Base-by-base conservation (phyloP, 2,888 invertebrate species). In the Calameuta filiformis region DNA sequence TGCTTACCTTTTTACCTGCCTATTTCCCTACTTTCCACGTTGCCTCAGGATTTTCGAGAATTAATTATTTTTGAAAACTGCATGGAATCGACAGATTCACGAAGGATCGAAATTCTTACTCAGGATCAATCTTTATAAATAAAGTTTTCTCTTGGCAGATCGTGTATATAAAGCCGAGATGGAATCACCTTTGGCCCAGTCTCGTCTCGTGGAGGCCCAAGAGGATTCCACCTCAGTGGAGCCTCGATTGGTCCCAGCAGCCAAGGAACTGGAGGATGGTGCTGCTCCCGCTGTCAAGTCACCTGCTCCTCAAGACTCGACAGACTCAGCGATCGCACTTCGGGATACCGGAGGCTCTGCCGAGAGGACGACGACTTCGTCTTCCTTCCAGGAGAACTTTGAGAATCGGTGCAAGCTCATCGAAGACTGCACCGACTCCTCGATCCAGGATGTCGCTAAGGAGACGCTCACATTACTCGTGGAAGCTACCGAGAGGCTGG, bases 151-250 rank as follows among this genome's bases (percentile, higher is more conserved):
- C 35, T 73, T 77, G 4, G 69, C 83, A 88, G 88, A 81, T 80
- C 79, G 56, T 73, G 56, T 73, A 81, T 69, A 78, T 73, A 77
- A 77, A 77, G 82, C 82, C 87, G 87, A 88, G 85, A 90, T 91
- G 90, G 90, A 91, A 87, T 88, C 87, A 79, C 81, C 89, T 85
- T 87, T 80, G 86, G 87, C 81, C 81, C 79, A 85, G 83, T 85
- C 85, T 76, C 76, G 73, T 75, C 82, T 75, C 76, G 78, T 83
- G 81, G 81, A 81, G 83, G 88, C 82, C 85, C 88, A 86, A 85
- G 88, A 87, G 82, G 87, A 85, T 86, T 87, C 87, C 85, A 87
- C 77, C 84, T 82, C 87, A 83, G 81, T 83, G 79, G 76, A 71
- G 35, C 30, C 71, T 34, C 34, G 76, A 69, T 56, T 15, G 23